Evolutionary conservation across 2,888 invertebrate species (phyloP).

Genomic region (Clusia tigrina): DNA sequence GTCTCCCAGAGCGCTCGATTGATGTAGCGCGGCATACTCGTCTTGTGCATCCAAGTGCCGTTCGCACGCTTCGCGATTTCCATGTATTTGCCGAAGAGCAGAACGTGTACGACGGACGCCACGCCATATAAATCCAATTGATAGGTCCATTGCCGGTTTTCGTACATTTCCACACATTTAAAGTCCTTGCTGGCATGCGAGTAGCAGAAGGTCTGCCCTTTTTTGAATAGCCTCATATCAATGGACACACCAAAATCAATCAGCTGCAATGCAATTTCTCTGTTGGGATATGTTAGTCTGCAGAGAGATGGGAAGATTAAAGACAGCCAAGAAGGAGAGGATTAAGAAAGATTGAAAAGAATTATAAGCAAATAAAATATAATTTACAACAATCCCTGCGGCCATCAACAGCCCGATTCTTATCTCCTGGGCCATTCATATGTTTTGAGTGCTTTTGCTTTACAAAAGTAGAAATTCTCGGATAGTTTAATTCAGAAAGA

Average conservation of each 20-base stretch:
- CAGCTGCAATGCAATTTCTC: conserved; percentile 76
- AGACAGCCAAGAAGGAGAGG: background rate
- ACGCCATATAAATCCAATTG: conserved; percentile 92
- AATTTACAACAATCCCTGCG: background rate
- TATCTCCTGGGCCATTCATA: too few species aligned
- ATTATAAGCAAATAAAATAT: conserved; percentile 16
- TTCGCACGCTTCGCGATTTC: conserved; percentile 70
- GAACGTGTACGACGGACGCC: conserved; percentile 85
- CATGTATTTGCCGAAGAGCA: conserved; percentile 91
- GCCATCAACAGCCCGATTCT: too few species aligned
- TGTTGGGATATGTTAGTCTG: conserved; percentile 65
- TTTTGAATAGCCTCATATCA: conserved; percentile 86
- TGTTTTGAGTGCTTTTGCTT: too few species aligned
- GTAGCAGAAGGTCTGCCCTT: conserved; percentile 78
- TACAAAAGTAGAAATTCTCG: too few species aligned
- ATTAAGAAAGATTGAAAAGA: conserved; percentile 16
- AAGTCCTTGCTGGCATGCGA: conserved; percentile 73
- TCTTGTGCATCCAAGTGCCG: conserved; percentile 56
- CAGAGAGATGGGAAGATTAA: conserved; percentile 1
- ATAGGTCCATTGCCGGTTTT: conserved; percentile 90
- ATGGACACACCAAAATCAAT: conserved; percentile 96
- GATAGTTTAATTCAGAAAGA: too few species aligned
- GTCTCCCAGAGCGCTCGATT: conserved; percentile 79
- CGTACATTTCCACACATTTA: conserved; percentile 90
- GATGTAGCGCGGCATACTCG: conserved; percentile 67